Evolutionary conservation across 2,888 invertebrate genomes (phyloP).

Genomic region (Molorchus minor): DNA sequence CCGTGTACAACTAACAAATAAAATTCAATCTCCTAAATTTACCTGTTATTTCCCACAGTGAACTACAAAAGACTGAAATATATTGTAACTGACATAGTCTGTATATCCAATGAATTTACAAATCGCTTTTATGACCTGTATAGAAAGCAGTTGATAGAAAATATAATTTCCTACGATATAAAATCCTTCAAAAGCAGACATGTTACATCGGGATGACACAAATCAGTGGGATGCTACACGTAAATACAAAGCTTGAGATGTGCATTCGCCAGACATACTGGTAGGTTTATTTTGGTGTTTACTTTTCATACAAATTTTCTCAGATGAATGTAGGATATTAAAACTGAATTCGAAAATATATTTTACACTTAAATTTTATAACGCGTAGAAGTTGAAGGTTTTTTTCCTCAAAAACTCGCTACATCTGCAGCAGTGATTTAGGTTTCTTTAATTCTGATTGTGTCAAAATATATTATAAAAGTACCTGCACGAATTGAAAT

Average conservation of each 20-base stretch:
- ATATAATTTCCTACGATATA: constrained; percentile 34
- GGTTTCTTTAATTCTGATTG: no score
- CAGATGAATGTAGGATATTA: no score
- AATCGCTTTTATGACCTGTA: constrained; percentile 4
- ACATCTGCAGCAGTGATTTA: no score
- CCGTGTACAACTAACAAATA: constrained; percentile 2
- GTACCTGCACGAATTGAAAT: no score
- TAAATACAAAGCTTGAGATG: constrained; percentile 28
- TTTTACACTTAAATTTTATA: no score
- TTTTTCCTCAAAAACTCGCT: no score
- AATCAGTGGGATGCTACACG: constrained; percentile 28
- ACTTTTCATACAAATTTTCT: no score
- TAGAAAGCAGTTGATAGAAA: constrained; percentile 28
- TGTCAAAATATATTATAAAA: no score
- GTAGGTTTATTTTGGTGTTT: background rate
- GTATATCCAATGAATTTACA: constrained; percentile 17
- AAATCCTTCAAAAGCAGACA: constrained; percentile 38
- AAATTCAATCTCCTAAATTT: constrained; percentile 8
- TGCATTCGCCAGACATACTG: constrained; percentile 14
- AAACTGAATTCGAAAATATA: no score
- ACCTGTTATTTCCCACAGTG: background rate
- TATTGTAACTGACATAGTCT: constrained; percentile 19
- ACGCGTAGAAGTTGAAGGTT: no score
- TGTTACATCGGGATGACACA: constrained; percentile 28
- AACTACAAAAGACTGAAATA: background rate